phyloP scores from a whole-genome alignment of 2,888 invertebrate genomes.

The Phanerotoma sp. region DNA sequence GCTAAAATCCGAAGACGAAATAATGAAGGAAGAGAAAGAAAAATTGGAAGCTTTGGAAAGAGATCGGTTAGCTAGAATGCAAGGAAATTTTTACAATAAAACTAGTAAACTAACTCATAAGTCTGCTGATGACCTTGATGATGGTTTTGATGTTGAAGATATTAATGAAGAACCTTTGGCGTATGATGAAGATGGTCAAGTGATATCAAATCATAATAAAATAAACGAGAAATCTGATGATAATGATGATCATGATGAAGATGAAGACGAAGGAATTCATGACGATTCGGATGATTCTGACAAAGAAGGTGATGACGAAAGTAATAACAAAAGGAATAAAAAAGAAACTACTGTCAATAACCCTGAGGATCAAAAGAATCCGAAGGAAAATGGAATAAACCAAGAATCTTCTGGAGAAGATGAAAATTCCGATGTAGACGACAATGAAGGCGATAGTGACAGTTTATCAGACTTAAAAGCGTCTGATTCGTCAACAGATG shows the following conservation, averaged over 20 bases:
- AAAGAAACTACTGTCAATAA: too few species aligned
- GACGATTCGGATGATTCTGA: slow-evolving; percentile 21
- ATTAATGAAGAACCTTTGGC: slow-evolving; percentile 59
- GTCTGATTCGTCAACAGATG: slow-evolving; percentile 37
- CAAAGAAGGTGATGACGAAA: slow-evolving; percentile 37
- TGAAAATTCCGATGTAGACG: slow-evolving; percentile 12
- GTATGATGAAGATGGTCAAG: slow-evolving; percentile 61
- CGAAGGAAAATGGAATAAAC: too few species aligned
- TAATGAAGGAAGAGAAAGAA: slow-evolving; percentile 77
- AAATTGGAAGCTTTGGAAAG: slow-evolving; percentile 76
- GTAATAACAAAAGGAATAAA: too few species aligned
- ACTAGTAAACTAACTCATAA: slow-evolving; percentile 62
- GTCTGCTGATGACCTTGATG: slow-evolving; percentile 86
- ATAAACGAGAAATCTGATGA: slow-evolving; percentile 34
- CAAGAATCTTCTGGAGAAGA: too few species aligned
- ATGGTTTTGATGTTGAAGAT: slow-evolving; percentile 70
- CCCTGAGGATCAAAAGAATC: too few species aligned
- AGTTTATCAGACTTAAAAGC: slow-evolving; percentile 34
- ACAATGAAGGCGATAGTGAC: slow-evolving; percentile 35
- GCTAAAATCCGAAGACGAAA: slow-evolving; percentile 79
- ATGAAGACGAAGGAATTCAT: slow-evolving; percentile 18
- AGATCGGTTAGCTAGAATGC: slow-evolving; percentile 79
- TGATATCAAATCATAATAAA: slow-evolving; percentile 41
- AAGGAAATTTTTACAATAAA: slow-evolving; percentile 59
- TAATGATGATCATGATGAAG: slow-evolving; percentile 30